A percentile compares a stretch with the other conserved stretches of the same genome.
These are phyloP conservation scores for Microchrysa polita DNA, from an alignment of 2,888 invertebrate genomes.

Conservation along the genomic window DNA sequence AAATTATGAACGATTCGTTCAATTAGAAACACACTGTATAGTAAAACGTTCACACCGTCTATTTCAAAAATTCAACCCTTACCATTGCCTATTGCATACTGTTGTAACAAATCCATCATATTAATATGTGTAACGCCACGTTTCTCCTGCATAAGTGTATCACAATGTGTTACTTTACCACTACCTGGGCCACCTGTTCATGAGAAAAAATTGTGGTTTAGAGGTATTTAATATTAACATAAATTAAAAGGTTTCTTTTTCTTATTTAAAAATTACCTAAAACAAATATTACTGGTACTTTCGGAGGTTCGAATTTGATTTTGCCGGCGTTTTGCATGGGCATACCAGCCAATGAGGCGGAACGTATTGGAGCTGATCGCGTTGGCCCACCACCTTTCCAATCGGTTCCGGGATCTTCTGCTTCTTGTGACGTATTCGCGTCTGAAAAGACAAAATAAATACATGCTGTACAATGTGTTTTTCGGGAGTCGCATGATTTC, in stretches of 20 bases:
- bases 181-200: conserved; percentile 90
- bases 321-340: conserved; percentile 83
- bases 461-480: no score
- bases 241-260: not conserved
- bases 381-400: conserved; percentile 59
- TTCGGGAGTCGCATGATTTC: no score
- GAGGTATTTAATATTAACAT: not conserved
- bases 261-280: conserved; percentile 70
- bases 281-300: conserved; percentile 88
- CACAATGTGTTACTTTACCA: conserved; percentile 98
- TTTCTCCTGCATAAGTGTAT: conserved; percentile 87
- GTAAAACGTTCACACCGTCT: no score
- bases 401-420: conserved; percentile 68
- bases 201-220: no score
- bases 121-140: conserved; percentile 87
- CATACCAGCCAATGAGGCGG: conserved; percentile 76
- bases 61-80: no score
- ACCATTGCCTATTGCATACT: conserved; percentile 91
- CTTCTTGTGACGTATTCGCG: conserved; percentile 78
- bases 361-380: conserved; percentile 57
- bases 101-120: conserved; percentile 90
- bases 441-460: conserved; percentile 55
- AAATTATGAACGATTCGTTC: no score
- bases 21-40: no score
- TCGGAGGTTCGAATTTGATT: conserved; percentile 85